Percentiles rank a stretch among this genome's conserved stretches.
Evolutionary conservation across 2,888 invertebrate genomes (phyloP).

Genomic region (Cryptocephalus moraei): DNA sequence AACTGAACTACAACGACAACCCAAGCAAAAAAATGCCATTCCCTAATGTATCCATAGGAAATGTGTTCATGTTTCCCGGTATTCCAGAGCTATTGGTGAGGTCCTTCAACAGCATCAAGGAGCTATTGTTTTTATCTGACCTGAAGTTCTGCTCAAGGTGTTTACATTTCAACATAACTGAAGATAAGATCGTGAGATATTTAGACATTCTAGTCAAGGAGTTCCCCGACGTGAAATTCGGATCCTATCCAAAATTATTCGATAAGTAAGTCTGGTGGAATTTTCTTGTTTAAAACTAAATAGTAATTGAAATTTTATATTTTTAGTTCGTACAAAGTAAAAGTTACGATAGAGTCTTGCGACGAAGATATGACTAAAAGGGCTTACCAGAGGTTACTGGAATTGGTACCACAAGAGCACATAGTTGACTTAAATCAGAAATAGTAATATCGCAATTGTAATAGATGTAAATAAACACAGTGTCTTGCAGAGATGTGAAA

Average conservation of each 20-base stretch:
- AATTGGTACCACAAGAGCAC: conserved; percentile 25
- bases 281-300: background rate
- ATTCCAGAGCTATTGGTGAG: conserved; percentile 47
- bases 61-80: conserved; percentile 63
- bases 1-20: conserved; percentile 35
- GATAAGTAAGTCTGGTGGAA: conserved; percentile 30
- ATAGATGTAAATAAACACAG: too few relatives aligned
- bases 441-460: too few relatives aligned
- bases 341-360: conserved; percentile 42
- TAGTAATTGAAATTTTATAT: conserved; percentile 1
- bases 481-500: too few relatives aligned
- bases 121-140: conserved; percentile 34
- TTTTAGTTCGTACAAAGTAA: conserved; percentile 40
- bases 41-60: conserved; percentile 43
- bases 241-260: conserved; percentile 43
- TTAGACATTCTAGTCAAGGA: conserved; percentile 36
- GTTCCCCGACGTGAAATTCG: conserved; percentile 42
- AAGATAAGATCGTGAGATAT: conserved; percentile 37
- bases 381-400: conserved; percentile 36
- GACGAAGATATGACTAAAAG: conserved; percentile 27
- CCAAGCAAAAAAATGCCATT: conserved; percentile 29
- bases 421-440: conserved; percentile 15
- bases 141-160: conserved; percentile 35
- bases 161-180: conserved; percentile 39
- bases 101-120: conserved; percentile 30